Evolutionary conservation across 1,140 invertebrate species (phyloP).

Genomic region (Ectropis grisescens): DNA sequence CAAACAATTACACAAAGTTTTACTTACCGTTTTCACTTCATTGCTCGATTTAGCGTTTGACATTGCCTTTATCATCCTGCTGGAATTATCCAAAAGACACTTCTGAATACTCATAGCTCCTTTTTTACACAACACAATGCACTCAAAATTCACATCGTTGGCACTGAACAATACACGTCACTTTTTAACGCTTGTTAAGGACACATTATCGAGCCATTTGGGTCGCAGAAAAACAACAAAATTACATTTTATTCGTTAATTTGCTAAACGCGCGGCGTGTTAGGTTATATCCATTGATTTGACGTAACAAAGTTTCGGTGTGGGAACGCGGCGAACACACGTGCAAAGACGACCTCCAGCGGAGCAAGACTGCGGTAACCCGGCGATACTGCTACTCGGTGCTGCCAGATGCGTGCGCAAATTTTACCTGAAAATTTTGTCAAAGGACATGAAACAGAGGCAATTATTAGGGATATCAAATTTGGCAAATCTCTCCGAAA

Average conservation of each 20-base stretch:
- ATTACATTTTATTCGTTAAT: constrained; percentile 39
- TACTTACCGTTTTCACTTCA: constrained; percentile 57
- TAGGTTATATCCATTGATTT: constrained; percentile 69
- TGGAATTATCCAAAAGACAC: constrained; percentile 64
- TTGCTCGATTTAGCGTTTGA: constrained; percentile 52
- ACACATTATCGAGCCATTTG: constrained; percentile 25
- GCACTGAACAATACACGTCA: constrained; percentile 31
- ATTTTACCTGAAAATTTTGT: no score
- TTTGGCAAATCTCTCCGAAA: no score
- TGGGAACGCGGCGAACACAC: constrained; percentile 13
- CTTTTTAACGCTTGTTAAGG: constrained; percentile 18
- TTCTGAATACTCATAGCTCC: constrained; percentile 63
- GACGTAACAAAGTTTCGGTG: constrained; percentile 59
- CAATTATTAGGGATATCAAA: no score
- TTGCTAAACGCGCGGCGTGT: constrained; percentile 30
- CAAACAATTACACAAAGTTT: constrained; percentile 1
- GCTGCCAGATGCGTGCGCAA: no score
- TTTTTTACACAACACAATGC: constrained; percentile 27
- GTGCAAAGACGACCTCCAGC: constrained; percentile 14
- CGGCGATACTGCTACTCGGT: no score
- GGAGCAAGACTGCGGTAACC: constrained; percentile 29
- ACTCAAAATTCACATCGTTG: constrained; percentile 46
- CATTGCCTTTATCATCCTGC: constrained; percentile 65
- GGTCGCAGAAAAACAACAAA: constrained; percentile 17
- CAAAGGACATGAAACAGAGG: no score